These are phyloP conservation scores for Dexiosoma caninum DNA, from an alignment of 2,888 invertebrate genomes.

Conservation along the genomic window DNA sequence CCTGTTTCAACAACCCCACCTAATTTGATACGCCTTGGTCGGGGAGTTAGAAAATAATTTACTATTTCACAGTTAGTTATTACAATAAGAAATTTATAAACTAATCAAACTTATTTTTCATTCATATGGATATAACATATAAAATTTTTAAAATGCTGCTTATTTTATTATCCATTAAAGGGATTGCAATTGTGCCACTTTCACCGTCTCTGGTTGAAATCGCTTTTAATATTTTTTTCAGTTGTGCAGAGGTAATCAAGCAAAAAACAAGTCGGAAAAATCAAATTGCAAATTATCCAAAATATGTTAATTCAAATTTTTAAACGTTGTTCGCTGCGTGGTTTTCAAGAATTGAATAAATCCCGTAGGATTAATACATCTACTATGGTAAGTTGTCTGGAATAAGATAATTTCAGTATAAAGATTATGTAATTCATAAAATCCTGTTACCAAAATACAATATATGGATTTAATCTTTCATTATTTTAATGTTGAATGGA, in stretches of 20 bases:
- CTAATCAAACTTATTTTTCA: no score
- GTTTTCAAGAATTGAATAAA: conserved; percentile 71
- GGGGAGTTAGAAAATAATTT: no score
- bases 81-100: background rate
- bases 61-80: background rate
- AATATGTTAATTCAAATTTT: conserved; percentile 71
- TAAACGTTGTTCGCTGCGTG: conserved; percentile 70
- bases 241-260: conserved; percentile 20
- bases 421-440: conserved; percentile 43
- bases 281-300: conserved; percentile 52
- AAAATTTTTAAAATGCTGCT: no score
- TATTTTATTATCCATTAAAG: no score
- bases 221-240: conserved; percentile 12
- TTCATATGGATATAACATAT: no score
- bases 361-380: conserved; percentile 66
- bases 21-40: no score
- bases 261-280: conserved; percentile 32
- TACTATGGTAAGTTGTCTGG: conserved; percentile 59
- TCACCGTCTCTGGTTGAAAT: background rate
- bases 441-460: background rate
- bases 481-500: no score
- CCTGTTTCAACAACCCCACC: conserved; percentile 6
- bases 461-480: no score
- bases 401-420: background rate
- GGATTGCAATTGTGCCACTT: background rate